These are phyloP conservation scores for Meta bourneti DNA, from an alignment of 2,888 invertebrate species.

Conservation along the genomic window DNA sequence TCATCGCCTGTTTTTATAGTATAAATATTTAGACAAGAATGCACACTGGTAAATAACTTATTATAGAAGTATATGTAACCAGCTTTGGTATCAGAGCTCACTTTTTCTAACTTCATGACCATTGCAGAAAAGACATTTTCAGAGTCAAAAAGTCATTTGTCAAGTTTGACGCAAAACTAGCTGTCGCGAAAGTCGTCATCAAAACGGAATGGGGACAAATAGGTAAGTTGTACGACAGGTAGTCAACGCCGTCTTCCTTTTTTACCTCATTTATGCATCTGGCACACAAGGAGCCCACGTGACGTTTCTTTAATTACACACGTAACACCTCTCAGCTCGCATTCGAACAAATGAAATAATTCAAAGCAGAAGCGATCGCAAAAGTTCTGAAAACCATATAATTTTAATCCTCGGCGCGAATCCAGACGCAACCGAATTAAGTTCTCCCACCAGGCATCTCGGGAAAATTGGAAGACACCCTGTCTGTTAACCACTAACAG, in stretches of 20 bases:
- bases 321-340: not conserved
- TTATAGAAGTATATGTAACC: too few relatives aligned
- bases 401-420: not conserved
- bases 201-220: not conserved
- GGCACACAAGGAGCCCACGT: not conserved
- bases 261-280: not conserved
- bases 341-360: not conserved
- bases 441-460: conserved; percentile 14
- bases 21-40: too few relatives aligned
- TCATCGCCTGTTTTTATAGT: too few relatives aligned
- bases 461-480: conserved; percentile 27
- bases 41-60: too few relatives aligned
- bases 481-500: conserved; percentile 43
- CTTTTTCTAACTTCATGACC: too few relatives aligned
- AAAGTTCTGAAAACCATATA: not conserved
- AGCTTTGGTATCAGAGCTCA: too few relatives aligned
- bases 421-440: conserved; percentile 36
- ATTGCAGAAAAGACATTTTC: not conserved
- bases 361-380: not conserved
- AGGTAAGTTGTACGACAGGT: not conserved
- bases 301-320: not conserved
- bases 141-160: not conserved
- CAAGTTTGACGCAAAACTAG: not conserved
- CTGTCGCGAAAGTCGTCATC: not conserved
- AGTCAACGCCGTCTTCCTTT: not conserved